phyloP scores from a whole-genome alignment of 2,113 vertebrate genomes.

The Xyliphius kryptos region DNA sequence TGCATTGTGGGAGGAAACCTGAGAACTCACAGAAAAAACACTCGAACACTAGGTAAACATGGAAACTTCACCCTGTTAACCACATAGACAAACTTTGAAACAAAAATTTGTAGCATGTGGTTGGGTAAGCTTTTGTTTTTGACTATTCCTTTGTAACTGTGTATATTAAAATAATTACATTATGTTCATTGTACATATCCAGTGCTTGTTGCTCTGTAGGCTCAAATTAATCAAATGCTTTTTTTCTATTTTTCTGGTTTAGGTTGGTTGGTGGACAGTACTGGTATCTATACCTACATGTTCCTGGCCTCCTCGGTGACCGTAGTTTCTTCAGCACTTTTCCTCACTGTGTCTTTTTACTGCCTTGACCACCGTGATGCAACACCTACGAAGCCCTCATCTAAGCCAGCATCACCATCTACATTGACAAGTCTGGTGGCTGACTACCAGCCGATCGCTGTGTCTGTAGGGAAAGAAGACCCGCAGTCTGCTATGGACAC shows the following conservation, averaged over 20 bases:
- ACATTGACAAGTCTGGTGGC: not conserved
- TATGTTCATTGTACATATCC: too few relatives aligned
- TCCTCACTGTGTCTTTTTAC: constrained; percentile 74
- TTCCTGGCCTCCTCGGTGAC: constrained; percentile 75
- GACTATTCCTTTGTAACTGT: too few relatives aligned
- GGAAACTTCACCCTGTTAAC: not conserved
- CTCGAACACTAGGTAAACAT: too few relatives aligned
- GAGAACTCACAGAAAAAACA: too few relatives aligned
- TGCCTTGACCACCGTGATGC: constrained; percentile 54
- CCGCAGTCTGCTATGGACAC: constrained; percentile 25
- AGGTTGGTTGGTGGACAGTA: constrained; percentile 81
- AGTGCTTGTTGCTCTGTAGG: not conserved
- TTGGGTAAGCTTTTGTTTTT: too few relatives aligned
- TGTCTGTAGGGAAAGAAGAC: constrained; percentile 49
- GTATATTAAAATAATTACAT: too few relatives aligned
- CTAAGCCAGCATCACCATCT: constrained; percentile 2
- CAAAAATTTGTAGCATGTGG: too few relatives aligned
- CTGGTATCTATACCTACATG: constrained; percentile 65
- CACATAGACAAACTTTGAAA: too few relatives aligned
- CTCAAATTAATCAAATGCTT: not conserved
- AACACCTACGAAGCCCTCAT: constrained; percentile 6
- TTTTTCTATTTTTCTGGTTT: constrained; percentile 30
- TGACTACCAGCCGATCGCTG: constrained; percentile 50
- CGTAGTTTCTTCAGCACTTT: constrained; percentile 73
- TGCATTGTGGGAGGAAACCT: too few relatives aligned